Evolutionary conservation across 2,113 vertebrate species (phyloP).

Genomic region (Uria aalge): DNA sequence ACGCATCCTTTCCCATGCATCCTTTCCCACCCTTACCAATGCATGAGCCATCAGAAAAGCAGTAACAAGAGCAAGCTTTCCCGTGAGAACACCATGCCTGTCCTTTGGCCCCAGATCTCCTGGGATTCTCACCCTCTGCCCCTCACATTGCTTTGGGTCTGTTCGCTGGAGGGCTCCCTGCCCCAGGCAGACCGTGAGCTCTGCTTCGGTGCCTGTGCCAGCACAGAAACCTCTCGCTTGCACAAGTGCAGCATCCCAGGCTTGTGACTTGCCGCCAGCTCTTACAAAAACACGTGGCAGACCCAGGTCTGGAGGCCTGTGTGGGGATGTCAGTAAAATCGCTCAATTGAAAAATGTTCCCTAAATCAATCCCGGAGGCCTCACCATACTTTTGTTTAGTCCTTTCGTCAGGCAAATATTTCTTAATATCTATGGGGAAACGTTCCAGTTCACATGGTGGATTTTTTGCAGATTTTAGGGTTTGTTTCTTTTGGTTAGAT

Average conservation of each 20-base stretch:
- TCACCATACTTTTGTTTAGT: neutral
- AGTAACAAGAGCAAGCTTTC: neutral
- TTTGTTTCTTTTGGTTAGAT: neutral
- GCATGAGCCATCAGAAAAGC: neutral
- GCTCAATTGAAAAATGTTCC: neutral
- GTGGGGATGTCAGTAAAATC: neutral
- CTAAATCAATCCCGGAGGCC: neutral
- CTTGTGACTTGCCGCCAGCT: neutral
- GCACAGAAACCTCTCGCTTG: neutral
- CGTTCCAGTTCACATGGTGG: fast-evolving
- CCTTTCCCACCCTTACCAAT: neutral
- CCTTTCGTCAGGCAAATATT: neutral
- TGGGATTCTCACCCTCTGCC: fast-evolving
- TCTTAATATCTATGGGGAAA: neutral
- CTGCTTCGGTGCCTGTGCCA: fast-evolving
- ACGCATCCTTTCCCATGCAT: neutral
- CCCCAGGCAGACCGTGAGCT: fast-evolving
- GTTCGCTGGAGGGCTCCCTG: neutral
- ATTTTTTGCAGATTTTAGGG: neutral
- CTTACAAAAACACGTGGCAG: neutral
- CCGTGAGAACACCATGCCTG: neutral
- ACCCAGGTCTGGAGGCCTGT: neutral
- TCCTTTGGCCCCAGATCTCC: neutral
- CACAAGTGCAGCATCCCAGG: neutral
- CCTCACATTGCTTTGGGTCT: fast-evolving